A percentile compares a stretch with the other conserved stretches of the same genome.
phyloP scores from a whole-genome alignment of 2,797 vertebrate species.

The Pipistrellus kuhlii region DNA sequence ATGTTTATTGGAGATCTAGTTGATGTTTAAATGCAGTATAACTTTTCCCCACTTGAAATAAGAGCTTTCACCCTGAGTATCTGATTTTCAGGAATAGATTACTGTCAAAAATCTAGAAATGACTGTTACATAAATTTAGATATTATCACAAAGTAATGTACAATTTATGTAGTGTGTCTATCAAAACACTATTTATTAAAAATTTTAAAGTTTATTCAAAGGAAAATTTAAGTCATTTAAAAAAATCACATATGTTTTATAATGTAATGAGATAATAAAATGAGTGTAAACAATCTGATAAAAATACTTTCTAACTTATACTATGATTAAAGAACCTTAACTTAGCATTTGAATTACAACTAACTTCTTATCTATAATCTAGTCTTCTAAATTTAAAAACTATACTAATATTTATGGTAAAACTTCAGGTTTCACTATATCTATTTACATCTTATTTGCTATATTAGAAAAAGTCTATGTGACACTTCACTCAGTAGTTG shows the following conservation, averaged over 20 bases:
- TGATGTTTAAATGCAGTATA: neutral
- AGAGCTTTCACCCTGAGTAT: neutral
- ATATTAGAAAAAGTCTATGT: neutral
- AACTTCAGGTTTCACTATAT: neutral
- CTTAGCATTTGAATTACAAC: slow-evolving; percentile 14
- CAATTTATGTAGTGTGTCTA: neutral
- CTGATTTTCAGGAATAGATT: neutral
- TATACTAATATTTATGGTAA: neutral
- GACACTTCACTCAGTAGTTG: neutral
- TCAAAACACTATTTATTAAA: neutral
- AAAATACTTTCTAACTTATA: neutral
- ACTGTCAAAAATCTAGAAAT: neutral
- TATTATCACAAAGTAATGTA: neutral
- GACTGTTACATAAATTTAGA: neutral
- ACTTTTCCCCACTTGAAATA: neutral
- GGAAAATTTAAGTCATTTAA: slow-evolving; percentile 17
- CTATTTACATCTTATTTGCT: neutral
- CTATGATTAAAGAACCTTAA: neutral
- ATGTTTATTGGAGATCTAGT: neutral
- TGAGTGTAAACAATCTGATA: neutral
- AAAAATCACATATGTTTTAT: neutral
- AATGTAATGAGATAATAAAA: neutral
- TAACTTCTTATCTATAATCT: neutral
- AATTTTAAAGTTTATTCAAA: neutral
- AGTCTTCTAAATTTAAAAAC: slow-evolving; percentile 34